Evolutionary conservation across 2,797 vertebrate genomes (phyloP), one percentile per base, ranked within the genome.

Genomic region (Chloroceryle amazona): DNA sequence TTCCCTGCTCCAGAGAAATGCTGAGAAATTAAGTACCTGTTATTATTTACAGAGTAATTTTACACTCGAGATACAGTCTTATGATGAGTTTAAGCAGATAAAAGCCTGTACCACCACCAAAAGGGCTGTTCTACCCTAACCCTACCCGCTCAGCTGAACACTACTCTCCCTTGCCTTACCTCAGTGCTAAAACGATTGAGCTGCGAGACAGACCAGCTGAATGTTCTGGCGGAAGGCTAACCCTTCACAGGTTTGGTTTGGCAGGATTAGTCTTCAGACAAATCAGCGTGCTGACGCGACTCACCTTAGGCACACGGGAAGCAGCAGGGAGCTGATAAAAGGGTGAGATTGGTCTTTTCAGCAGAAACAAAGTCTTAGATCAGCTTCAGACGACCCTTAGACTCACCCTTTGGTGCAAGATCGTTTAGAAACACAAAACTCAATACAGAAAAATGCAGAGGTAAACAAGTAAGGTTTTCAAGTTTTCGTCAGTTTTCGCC

Each of bases 241-340:
- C 81, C 39, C 76, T 67, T 67, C 71, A 60, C 81, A 39, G 44
- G 79, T 76, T 78, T 81, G 90, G 41, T 84, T 70, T 60, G 52
- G 81, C 28, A 82, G 78, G 78, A 80, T 92, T 91, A 66, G 55
- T 62, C 85, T 91, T 49, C 81, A 91, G 79, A 33, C 42, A 63
- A 89, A 73, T 62, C 81, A 67, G 39, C 0, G 0, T 86, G 78
- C 54, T 65, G 83, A 91, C 51, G 6, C 0, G 4, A 70, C 42
- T 66, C 79, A 82, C 81, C 68, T 88, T 58, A 4, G 52, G 80
- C 78, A 91, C 28, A 89, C 60, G 31, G 31, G 55, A 92, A 87
- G 67, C 67, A 85, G 93, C 81, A 80, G n/a, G 39, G 68, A 86
- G n/a, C 78, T 65, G 54, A 91, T 52, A 75, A 61, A 91, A 91